Conservation (phyloP, 2,797 vertebrate species). For the Lepilemur septentrionalis region DNA sequence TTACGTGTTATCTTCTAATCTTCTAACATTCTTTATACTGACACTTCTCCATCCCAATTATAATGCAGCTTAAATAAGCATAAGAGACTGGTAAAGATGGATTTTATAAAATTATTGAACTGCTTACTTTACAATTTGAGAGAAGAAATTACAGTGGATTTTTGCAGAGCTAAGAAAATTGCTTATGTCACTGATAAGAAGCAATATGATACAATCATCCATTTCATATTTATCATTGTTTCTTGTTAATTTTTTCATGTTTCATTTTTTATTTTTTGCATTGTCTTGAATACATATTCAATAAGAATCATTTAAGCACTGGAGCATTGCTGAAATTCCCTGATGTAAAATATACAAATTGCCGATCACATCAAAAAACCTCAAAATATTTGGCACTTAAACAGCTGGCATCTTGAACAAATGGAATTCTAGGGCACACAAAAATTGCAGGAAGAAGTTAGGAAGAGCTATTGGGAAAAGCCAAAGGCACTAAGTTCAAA, state of each 20-base stretch:
- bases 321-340: not conserved
- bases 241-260: not conserved
- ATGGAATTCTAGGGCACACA: conserved; percentile 12
- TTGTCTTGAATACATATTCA: not conserved
- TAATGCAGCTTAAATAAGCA: conserved; percentile 49
- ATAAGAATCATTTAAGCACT: not conserved
- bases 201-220: not conserved
- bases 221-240: conserved; percentile 6
- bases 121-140: not conserved
- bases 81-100: not conserved
- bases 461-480: conserved; percentile 51
- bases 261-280: not conserved
- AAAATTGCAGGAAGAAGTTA: conserved; percentile 39
- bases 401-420: conserved; percentile 26
- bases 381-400: conserved; percentile 15
- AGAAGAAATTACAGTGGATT: not conserved
- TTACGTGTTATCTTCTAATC: conserved; percentile 37
- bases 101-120: not conserved
- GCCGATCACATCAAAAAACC: conserved; percentile 39
- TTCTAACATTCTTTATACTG: not conserved
- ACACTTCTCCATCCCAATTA: not conserved
- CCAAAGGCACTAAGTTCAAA: conserved; percentile 52
- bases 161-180: not conserved
- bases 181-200: not conserved
- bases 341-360: conserved; percentile 29